Evolutionary conservation across 2,113 vertebrate species (phyloP).

Genomic region (Psephotus haematonotus): DNA sequence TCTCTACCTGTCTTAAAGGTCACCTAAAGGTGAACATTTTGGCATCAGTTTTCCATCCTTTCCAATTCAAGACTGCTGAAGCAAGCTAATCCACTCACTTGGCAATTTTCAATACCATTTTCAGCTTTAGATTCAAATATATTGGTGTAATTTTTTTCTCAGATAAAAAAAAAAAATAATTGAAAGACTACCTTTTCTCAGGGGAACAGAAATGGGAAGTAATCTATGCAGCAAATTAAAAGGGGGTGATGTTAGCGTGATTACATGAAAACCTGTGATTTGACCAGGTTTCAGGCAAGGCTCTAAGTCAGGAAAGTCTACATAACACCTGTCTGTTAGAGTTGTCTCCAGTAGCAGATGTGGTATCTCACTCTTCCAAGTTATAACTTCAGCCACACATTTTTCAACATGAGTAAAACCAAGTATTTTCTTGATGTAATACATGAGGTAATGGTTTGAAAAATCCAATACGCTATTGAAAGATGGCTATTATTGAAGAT

Average conservation of each 20-base stretch:
- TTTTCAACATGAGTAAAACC: neutral
- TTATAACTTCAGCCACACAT: neutral
- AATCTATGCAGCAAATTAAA: neutral
- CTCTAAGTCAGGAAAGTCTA: neutral
- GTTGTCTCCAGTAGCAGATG: neutral
- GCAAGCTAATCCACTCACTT: neutral
- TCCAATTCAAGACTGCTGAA: neutral
- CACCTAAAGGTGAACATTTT: neutral
- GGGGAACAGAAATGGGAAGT: neutral
- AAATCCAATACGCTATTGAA: constrained; percentile 5
- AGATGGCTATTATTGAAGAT: neutral
- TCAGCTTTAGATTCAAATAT: neutral
- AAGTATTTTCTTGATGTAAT: neutral
- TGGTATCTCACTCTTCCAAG: neutral
- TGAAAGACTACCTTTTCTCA: neutral
- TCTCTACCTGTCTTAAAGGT: neutral
- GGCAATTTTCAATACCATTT: neutral
- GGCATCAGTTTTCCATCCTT: neutral
- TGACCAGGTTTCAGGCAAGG: neutral
- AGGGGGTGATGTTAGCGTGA: neutral
- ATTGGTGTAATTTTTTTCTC: neutral
- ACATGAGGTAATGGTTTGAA: neutral
- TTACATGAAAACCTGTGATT: neutral
- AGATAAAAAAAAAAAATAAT: neutral
- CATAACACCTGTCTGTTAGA: neutral